Evolutionary conservation across 2,797 vertebrate genomes (phyloP), one percentile per base, ranked within the genome.

Genomic region (Leptoclinus maculatus): DNA sequence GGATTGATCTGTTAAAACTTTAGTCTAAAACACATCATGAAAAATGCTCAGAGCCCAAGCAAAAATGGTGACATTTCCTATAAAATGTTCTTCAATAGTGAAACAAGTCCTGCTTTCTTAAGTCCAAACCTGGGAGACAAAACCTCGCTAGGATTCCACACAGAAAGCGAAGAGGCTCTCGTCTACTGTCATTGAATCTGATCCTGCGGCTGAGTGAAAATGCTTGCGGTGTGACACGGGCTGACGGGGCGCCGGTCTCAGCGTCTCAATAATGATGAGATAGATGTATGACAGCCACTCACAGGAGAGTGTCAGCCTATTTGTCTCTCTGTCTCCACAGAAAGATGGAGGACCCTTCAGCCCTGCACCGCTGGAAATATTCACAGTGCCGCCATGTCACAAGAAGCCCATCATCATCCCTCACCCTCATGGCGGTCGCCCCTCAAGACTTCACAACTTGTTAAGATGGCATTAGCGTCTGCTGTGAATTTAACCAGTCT

Each of bases 261-360:
- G 85, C 88, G 76, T 88, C 91, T 95, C 92, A 86, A 89, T 94
- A 93, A 93, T 91, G 89, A 95, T 91, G 91, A 94, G 87, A 88
- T 80, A 91, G 84, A 88, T 87, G 89, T 93, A 91, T 94, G 94
- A 94, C 94, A 95, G 94, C 83, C 89, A 85, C 89, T 94, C 93
- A 92, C 89, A 85, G 84, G 87, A 90, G 88, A 84, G 90, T 91
- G 93, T 91, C 93, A 93, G 87, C 85, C 90, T 91, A 93, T 94
- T 94, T 94, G 92, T 96, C 94, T 93, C 90, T 87, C 93, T 93
- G 93, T 94, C 92, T 87, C 79, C 72, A 49, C 82, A 72, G 86
- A 86, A 92, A 94, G 94, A 95, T 93, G 88, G 92, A 95, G 93
- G 93, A 93, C 86, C 91, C 90, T 87, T 91, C 92, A 89, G 87